A percentile compares a stretch with the other conserved stretches of the same genome.
These are phyloP conservation scores for Malacoraja senta DNA, from an alignment of 2,797 vertebrate species.

Conservation along the genomic window DNA sequence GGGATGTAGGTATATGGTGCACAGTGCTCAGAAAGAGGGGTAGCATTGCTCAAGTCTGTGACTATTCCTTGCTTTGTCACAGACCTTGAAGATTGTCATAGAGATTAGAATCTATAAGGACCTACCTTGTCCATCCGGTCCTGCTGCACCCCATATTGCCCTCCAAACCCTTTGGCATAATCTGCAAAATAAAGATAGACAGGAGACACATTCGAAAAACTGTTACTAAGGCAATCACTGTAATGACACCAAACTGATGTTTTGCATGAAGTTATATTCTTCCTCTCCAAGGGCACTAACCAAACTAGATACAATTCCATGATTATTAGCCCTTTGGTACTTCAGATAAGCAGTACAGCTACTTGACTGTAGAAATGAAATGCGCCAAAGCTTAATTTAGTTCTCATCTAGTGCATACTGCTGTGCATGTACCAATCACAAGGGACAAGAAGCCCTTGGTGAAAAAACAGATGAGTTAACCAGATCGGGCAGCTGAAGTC, in stretches of 20 bases:
- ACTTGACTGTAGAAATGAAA: background rate
- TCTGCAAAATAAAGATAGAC: slow-evolving; percentile 56
- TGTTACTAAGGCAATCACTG: background rate
- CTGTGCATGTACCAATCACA: background rate
- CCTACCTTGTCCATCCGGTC: slow-evolving; percentile 87
- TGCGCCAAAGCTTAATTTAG: background rate
- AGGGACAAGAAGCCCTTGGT: too few species aligned
- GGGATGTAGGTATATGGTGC: background rate
- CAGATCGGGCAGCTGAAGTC: too few species aligned
- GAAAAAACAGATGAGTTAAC: too few species aligned
- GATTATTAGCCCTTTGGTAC: background rate
- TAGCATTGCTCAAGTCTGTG: background rate
- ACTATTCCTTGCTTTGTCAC: background rate
- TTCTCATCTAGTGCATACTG: background rate
- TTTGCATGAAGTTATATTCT: background rate
- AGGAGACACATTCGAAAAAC: background rate
- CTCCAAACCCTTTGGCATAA: slow-evolving; percentile 85
- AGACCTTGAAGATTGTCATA: background rate
- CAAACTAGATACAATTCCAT: background rate
- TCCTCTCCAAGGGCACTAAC: background rate
- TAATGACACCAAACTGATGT: background rate
- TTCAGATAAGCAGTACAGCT: background rate
- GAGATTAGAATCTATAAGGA: background rate
- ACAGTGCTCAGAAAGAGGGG: background rate
- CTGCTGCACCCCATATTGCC: slow-evolving; percentile 77